Base-by-base conservation (phyloP, 1,140 invertebrate species). In the Lysiphlebus fabarum region DNA sequence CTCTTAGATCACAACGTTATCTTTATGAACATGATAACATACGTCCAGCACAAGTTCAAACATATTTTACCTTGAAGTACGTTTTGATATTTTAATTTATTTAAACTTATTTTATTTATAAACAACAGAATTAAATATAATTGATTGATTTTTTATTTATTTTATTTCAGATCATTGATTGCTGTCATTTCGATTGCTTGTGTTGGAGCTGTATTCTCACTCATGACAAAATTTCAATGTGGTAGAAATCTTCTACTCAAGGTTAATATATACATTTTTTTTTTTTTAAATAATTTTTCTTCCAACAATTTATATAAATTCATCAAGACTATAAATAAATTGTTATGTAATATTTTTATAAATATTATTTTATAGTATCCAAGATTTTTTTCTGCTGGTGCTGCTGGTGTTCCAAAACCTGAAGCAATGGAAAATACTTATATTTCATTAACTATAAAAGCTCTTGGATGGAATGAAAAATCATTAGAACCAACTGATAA, bases 401-500 rank as follows among this genome's bases (percentile, higher is more conserved):
- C 82, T 6, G 82, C 89, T 6, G 86, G 84, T 12, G 88, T 87
- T 8, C 89, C 91, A 11, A 78, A 79, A 7, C 82, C 84, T 53
- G 84, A 87, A 55, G 73, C 73, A 0, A 82, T 89, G 71, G 81
- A 90, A 53, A 83, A 83, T 1, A 73, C 80, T 0, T 75, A 78
- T 37, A 92, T 92, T 66, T 81, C 77, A 8, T 78, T 93, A 60
- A 86, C 82, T 33, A 82, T 95, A 58, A 78, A 86, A 67, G 92
- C 88, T 0, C 74, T 82, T 51, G 95, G 95, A 0, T 96, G 92
- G 91, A 77, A 77, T 1, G 84, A 86, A 59, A 85, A 86, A 48
- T 70, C 86, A 42, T 62, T 79, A 7, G 84, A 88, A 61, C 75
- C 82, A 38, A 80, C 82, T 2, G 86, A 88, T 66, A 73, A 87